Percentiles rank a stretch among this genome's conserved stretches.
Evolutionary conservation across 2,113 vertebrate species (phyloP).

Genomic region (Artemisiospiza belli): DNA sequence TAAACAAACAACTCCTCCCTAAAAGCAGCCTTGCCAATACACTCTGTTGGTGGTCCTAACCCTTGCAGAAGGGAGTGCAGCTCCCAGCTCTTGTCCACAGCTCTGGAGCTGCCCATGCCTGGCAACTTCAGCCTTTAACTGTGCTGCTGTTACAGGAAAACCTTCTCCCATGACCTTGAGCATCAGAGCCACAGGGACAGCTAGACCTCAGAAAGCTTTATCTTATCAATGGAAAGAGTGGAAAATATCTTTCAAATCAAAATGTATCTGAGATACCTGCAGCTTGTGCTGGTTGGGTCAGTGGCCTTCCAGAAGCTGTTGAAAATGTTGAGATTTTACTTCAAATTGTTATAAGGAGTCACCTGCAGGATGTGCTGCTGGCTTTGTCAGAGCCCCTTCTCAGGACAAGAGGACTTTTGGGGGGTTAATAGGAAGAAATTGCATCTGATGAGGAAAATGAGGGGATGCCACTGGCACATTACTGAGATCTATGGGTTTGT

Average conservation of each 20-base stretch:
- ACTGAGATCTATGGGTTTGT: neutral
- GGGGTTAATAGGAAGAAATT: neutral
- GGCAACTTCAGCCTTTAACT: neutral
- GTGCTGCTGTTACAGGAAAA: neutral
- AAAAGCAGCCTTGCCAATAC: neutral
- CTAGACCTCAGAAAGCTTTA: neutral
- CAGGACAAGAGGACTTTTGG: neutral
- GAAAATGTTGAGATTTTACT: neutral
- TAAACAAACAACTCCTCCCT: conserved; percentile 49
- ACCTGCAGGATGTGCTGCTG: neutral
- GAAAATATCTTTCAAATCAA: neutral
- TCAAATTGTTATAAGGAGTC: neutral
- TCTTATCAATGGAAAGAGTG: neutral
- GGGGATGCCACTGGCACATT: neutral
- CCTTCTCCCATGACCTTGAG: neutral
- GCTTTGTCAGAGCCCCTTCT: neutral
- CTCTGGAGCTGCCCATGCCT: neutral
- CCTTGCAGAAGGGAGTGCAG: neutral
- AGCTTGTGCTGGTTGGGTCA: neutral
- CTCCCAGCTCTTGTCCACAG: neutral
- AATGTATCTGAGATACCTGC: neutral
- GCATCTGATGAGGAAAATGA: neutral
- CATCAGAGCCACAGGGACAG: neutral
- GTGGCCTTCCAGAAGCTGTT: neutral
- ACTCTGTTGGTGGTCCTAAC: conserved; percentile 25